These are phyloP conservation scores for Muscicapa comitata DNA, from an alignment of 2,797 vertebrate genomes.

Conservation along the genomic window DNA sequence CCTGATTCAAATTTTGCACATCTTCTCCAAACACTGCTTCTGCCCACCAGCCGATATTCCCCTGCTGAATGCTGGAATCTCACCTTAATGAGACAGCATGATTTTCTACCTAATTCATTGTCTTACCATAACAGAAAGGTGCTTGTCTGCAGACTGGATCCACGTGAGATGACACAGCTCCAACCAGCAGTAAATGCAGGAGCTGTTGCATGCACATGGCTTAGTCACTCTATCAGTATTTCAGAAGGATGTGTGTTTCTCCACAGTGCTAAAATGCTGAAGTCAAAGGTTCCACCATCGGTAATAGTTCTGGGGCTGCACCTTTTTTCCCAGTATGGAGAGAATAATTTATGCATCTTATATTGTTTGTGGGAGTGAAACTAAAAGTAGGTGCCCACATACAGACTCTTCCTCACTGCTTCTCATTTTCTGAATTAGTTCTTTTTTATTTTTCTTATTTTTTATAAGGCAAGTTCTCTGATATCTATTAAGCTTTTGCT, in stretches of 20 bases:
- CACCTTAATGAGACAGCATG: background rate
- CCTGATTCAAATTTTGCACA: background rate
- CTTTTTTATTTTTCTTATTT: background rate
- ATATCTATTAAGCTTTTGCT: background rate
- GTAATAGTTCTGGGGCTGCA: background rate
- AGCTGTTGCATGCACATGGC: background rate
- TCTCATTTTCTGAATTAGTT: background rate
- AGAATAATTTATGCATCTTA: background rate
- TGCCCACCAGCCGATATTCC: background rate
- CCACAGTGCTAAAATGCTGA: background rate
- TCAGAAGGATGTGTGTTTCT: background rate
- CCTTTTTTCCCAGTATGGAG: background rate
- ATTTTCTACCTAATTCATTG: background rate
- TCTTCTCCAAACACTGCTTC: background rate
- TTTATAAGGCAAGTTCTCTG: background rate
- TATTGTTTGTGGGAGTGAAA: background rate
- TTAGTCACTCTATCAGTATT: background rate
- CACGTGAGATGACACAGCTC: rapidly evolving
- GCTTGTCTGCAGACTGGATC: background rate
- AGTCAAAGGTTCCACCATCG: background rate
- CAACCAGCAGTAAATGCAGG: background rate
- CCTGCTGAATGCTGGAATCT: background rate
- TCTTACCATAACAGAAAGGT: background rate
- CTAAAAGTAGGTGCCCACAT: background rate
- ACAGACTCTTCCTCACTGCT: background rate